Conservation (phyloP, 2,888 invertebrate genomes). For the Thymelicus sylvestris region DNA sequence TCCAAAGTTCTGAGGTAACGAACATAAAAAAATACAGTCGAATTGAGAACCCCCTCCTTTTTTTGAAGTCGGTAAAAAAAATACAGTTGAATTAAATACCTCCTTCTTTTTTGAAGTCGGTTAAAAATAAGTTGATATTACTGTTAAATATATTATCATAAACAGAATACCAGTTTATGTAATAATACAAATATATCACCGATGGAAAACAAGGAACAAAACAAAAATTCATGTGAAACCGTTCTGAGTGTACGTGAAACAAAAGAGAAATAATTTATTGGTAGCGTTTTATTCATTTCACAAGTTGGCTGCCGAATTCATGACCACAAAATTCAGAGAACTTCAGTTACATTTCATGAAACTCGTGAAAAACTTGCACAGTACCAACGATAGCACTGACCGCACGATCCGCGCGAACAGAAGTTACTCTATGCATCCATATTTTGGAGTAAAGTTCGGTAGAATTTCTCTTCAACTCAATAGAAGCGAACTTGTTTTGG, state of each 20-base stretch:
- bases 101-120: no score
- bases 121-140: no score
- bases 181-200: no score
- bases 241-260: neutral
- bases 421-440: conserved; percentile 1
- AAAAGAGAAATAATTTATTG: conserved; percentile 1
- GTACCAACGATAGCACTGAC: neutral
- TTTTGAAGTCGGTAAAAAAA: no score
- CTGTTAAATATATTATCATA: no score
- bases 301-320: neutral
- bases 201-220: no score
- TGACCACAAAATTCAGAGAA: conserved; percentile 1
- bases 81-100: no score
- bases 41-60: no score
- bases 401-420: neutral
- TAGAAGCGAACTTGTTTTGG: neutral
- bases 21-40: no score
- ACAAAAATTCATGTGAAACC: no score
- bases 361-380: conserved; percentile 7
- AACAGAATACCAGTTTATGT: no score
- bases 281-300: conserved; percentile 7
- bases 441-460: conserved; percentile 1
- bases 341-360: neutral
- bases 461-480: neutral
- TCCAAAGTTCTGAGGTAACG: no score